A percentile compares a stretch with the other conserved stretches of the same genome.
Evolutionary conservation across 2,113 vertebrate species (phyloP).

Genomic region (Esox niger): DNA sequence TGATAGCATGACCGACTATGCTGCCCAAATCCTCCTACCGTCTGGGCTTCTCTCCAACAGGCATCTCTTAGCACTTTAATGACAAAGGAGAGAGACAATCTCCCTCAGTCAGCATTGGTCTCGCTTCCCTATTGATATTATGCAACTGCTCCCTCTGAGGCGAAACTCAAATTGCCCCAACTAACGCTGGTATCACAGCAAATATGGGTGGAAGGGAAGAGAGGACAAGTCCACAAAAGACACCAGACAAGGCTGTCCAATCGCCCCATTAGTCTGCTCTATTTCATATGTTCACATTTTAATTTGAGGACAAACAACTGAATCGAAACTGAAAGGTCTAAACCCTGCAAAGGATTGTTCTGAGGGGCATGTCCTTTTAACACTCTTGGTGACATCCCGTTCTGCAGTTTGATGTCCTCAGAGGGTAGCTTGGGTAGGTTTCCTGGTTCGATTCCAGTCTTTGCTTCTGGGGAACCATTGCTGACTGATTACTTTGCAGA

Average conservation of each 20-base stretch:
- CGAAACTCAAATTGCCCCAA: slow-evolving; percentile 28
- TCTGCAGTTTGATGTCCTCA: no score
- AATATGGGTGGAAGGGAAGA: background rate
- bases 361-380: background rate
- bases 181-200: background rate
- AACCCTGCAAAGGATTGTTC: background rate
- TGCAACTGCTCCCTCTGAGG: slow-evolving; percentile 65
- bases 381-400: background rate
- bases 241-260: background rate
- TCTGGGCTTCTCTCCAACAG: slow-evolving; percentile 24
- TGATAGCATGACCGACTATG: background rate
- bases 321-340: background rate
- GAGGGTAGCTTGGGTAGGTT: no score
- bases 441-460: no score
- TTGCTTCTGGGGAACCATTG: no score
- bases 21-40: background rate
- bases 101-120: slow-evolving; percentile 48
- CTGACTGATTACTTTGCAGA: no score
- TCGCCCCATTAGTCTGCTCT: background rate
- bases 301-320: background rate
- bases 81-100: slow-evolving; percentile 56
- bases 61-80: slow-evolving; percentile 75
- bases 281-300: background rate
- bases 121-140: slow-evolving; percentile 43
- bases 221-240: slow-evolving; percentile 12